Conservation (phyloP, 2,888 invertebrate species). For the Trilocha varians region DNA sequence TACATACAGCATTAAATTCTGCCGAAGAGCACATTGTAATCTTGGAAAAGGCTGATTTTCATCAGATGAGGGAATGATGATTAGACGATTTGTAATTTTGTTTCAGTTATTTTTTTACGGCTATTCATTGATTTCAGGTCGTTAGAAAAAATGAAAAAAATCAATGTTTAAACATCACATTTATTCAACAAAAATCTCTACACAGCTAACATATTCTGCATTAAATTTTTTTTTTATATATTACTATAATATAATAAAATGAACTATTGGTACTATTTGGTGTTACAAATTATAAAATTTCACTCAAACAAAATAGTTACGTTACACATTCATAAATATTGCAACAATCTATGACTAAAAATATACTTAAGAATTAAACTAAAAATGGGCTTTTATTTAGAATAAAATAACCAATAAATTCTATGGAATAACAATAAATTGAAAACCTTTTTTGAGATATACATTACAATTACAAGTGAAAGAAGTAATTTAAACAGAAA, state of each 20-base stretch:
- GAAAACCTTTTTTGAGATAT: too few species aligned
- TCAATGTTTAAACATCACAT: constrained; percentile 58
- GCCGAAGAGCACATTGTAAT: too few species aligned
- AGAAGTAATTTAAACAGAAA: too few species aligned
- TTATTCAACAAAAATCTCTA: constrained; percentile 70
- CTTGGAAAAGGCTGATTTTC: too few species aligned
- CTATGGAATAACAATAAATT: too few species aligned
- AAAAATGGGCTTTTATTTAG: too few species aligned
- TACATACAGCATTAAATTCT: too few species aligned
- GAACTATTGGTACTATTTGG: constrained; percentile 66
- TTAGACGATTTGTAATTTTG: too few species aligned
- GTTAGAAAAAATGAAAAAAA: constrained; percentile 9
- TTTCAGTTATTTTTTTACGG: too few species aligned
- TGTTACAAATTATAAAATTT: constrained; percentile 52
- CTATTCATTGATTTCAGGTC: background rate
- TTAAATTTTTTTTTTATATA: constrained; percentile 25
- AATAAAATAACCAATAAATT: too few species aligned
- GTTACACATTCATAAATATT: constrained; percentile 29
- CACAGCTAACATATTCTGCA: constrained; percentile 54
- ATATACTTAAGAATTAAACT: constrained; percentile 4
- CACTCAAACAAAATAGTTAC: constrained; percentile 45
- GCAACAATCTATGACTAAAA: constrained; percentile 25
- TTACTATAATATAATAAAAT: constrained; percentile 34
- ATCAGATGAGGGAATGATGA: too few species aligned
- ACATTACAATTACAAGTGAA: too few species aligned